Evolutionary conservation across 2,113 vertebrate genomes (phyloP), one percentile per base, ranked within the genome.

Genomic region (Syrmaticus mikado): DNA sequence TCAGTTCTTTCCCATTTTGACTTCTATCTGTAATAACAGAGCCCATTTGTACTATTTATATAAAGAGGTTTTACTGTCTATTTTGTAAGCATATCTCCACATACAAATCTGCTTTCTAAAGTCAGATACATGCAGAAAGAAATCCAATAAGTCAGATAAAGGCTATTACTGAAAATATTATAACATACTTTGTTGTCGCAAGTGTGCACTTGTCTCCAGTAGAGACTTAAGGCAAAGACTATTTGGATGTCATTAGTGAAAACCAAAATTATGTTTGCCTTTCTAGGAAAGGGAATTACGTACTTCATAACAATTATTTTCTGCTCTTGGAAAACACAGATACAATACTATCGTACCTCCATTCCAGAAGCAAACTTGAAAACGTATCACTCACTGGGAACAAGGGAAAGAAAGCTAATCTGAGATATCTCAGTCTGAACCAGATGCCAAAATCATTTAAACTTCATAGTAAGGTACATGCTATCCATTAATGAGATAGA

Each of bases 11-110:
- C 24, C 19, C 70, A 3, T 36, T 93, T 41, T 73, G 79, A 82
- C 40, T 38, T 89, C 66, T 14, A 11, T 12, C 30, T 66, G 15
- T 66, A 83, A 48, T 11, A 58, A 2, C 2, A 67, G 46, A 83
- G 32, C 10, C 78, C 57, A 64, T 48, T 58, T 21, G 40, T 79
- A 82, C 34, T 82, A 27, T 19, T 85, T 61, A 68, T 18, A 32
- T 40, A 84, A 89, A 87, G 81, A 82, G 34, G 43, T 71, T 91
- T 94, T 86, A 84, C 73, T 84, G 46, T 27, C 21, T 62, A 19
- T 60, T 83, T 61, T 1, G 0, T 81, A 83, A 81, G 70, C 32
- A 78, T 28, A 71, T 73, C 68, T 58, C 68, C 71, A 52, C 32
- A 68, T 4, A 34, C 19, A 65, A 88, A 93, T 79, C 74, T 89